Conservation (phyloP, 1,140 invertebrate genomes). For the Bombus confusus region DNA sequence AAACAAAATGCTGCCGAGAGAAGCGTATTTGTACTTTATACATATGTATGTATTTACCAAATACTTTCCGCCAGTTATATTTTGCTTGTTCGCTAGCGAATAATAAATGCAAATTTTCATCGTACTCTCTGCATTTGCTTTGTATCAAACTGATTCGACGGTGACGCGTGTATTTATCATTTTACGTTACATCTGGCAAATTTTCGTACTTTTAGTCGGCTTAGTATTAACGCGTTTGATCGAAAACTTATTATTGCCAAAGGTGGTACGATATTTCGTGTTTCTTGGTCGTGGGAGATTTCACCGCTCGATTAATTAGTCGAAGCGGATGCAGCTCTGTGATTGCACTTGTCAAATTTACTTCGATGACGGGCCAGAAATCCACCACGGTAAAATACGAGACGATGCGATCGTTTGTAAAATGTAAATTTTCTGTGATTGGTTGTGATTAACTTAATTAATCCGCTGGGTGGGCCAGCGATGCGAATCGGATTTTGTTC, state of each 20-base stretch:
- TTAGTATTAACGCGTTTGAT: too few species aligned
- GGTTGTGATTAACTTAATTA: slow-evolving; percentile 56
- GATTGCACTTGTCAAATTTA: not conserved
- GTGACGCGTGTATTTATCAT: too few species aligned
- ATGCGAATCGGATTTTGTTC: slow-evolving; percentile 5
- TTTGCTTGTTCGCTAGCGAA: too few species aligned
- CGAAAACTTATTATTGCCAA: not conserved
- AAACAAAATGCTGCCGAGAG: too few species aligned
- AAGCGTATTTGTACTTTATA: too few species aligned
- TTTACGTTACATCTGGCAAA: too few species aligned
- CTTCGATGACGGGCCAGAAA: not conserved
- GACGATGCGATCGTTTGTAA: slow-evolving; percentile 30
- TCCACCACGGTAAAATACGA: slow-evolving; percentile 10
- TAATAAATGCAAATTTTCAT: too few species aligned
- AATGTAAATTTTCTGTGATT: slow-evolving; percentile 60
- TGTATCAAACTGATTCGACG: too few species aligned
- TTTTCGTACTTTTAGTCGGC: too few species aligned
- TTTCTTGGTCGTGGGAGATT: slow-evolving; percentile 15
- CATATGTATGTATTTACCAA: too few species aligned
- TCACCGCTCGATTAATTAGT: slow-evolving; percentile 52
- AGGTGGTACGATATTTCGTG: not conserved
- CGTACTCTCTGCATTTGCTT: too few species aligned
- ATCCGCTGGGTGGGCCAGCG: not conserved
- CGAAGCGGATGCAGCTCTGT: slow-evolving; percentile 12
- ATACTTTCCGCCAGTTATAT: too few species aligned